These are phyloP conservation scores for Argopecten irradians DNA, from an alignment of 1,140 invertebrate species.

Conservation along the genomic window DNA sequence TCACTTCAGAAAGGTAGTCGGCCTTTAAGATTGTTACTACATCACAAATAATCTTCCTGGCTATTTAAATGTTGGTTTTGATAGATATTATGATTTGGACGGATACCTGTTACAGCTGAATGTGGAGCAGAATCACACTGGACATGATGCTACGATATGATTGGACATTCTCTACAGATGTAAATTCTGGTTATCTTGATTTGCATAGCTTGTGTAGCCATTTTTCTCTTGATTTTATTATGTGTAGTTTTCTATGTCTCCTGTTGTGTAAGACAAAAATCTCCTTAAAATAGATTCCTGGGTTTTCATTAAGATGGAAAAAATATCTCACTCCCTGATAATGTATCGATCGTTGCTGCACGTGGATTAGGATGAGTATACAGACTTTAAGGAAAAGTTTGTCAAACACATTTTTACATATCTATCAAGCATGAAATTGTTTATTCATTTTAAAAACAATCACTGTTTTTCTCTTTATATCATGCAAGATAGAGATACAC, in stretches of 20 bases:
- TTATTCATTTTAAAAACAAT: neutral
- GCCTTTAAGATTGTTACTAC: too few relatives aligned
- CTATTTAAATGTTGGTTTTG: too few relatives aligned
- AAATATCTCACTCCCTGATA: neutral
- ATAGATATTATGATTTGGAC: too few relatives aligned
- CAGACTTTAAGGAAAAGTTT: neutral
- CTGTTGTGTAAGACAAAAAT: neutral
- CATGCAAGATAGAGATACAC: neutral
- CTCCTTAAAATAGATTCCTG: neutral
- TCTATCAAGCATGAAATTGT: neutral
- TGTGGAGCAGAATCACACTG: neutral
- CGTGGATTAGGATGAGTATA: neutral
- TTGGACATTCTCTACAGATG: neutral
- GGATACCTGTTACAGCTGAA: neutral
- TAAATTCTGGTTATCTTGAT: slow-evolving; percentile 9
- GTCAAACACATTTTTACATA: neutral
- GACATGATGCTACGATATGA: neutral
- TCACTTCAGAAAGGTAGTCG: too few relatives aligned
- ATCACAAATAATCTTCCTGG: too few relatives aligned
- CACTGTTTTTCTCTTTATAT: neutral
- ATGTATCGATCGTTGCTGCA: neutral
- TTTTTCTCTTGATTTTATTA: too few relatives aligned
- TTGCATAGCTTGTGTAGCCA: slow-evolving; percentile 14
- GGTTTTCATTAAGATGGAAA: neutral
- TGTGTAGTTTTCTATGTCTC: too few relatives aligned